Conservation (phyloP, 2,888 invertebrate genomes). For the Penaeus monodon region DNA sequence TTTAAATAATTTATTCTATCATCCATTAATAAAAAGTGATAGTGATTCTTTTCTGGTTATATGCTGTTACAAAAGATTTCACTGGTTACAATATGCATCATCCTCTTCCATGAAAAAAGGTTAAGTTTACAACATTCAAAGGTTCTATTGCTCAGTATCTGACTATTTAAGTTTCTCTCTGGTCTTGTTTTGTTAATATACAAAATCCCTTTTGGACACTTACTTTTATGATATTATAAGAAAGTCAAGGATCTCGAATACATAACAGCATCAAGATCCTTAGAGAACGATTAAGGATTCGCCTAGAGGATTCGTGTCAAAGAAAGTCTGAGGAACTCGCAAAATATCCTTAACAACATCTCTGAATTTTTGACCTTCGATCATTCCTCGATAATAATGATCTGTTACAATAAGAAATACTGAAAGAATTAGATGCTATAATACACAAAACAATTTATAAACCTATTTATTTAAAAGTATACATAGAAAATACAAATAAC, state of each 20-base stretch:
- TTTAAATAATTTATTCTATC: too few relatives aligned
- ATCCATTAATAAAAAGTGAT: too few relatives aligned
- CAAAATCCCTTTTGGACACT: not conserved
- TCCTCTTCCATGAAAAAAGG: too few relatives aligned
- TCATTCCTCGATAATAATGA: not conserved
- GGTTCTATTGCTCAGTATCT: too few relatives aligned
- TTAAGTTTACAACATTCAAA: too few relatives aligned
- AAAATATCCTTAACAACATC: slow-evolving; percentile 76
- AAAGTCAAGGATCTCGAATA: slow-evolving; percentile 26
- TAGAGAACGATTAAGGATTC: slow-evolving; percentile 69
- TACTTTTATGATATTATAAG: slow-evolving; percentile 35
- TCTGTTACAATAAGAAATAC: slow-evolving; percentile 20
- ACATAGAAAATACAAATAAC: too few relatives aligned
- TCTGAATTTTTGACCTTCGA: slow-evolving; percentile 71
- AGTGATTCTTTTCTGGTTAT: too few relatives aligned
- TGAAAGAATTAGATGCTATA: slow-evolving; percentile 10
- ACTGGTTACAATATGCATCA: too few relatives aligned
- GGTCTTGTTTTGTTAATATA: not conserved
- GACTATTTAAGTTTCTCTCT: too few relatives aligned
- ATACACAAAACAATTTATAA: too few relatives aligned
- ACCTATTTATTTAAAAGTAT: too few relatives aligned
- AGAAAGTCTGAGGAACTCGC: slow-evolving; percentile 67
- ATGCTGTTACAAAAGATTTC: too few relatives aligned
- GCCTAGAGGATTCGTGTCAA: slow-evolving; percentile 70
- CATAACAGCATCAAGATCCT: slow-evolving; percentile 41